These are phyloP conservation scores for Hesperophylax magnus DNA, from an alignment of 1,140 invertebrate species.

Conservation along the genomic window DNA sequence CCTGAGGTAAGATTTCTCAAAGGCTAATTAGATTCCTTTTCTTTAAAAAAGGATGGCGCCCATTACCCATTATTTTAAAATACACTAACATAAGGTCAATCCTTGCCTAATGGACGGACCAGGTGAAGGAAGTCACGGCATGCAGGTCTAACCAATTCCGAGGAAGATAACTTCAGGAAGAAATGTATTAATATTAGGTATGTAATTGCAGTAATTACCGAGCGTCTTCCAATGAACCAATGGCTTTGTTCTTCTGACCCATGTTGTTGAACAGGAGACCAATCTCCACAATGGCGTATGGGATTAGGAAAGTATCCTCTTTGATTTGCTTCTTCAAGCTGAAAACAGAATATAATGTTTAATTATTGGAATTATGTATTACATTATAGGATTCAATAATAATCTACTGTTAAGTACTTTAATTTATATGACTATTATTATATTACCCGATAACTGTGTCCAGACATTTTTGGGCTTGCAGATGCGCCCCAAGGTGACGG, in stretches of 20 bases:
- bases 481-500: constrained; percentile 48
- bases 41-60: too few species aligned
- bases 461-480: constrained; percentile 45
- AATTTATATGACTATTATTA: too few species aligned
- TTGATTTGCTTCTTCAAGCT: constrained; percentile 83
- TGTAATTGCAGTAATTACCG: constrained; percentile 72
- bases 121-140: too few species aligned
- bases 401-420: too few species aligned
- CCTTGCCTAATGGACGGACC: too few species aligned
- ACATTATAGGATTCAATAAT: too few species aligned
- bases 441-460: constrained; percentile 49
- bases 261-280: constrained; percentile 82
- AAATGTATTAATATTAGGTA: neutral
- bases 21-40: too few species aligned
- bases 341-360: constrained; percentile 39
- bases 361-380: too few species aligned
- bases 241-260: constrained; percentile 78
- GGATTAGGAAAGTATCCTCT: constrained; percentile 88
- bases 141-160: too few species aligned
- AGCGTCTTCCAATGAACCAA: constrained; percentile 83
- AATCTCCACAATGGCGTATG: constrained; percentile 90
- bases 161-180: neutral
- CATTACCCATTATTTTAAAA: too few species aligned
- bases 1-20: too few species aligned
- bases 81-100: too few species aligned